Base-by-base conservation (phyloP, 2,797 vertebrate genomes). In the Nannoperca obscura region DNA sequence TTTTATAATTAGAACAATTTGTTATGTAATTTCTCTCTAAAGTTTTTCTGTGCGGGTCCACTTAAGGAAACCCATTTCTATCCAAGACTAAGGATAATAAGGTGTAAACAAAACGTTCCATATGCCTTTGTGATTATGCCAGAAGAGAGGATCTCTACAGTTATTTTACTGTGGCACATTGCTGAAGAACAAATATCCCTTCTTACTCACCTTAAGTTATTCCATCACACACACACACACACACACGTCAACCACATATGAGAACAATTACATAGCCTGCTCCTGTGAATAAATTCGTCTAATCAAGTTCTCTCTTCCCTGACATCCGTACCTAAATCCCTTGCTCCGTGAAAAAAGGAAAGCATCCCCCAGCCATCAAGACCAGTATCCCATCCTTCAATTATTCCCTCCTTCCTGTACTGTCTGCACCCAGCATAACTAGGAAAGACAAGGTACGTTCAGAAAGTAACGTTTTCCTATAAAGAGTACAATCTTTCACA, bases 241-340 rank as follows among this genome's bases (percentile, higher is more conserved):
- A 57, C 60, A 30, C 52, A 84, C 46, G 27, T 78, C 76, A 73
- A 17, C 64, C 49, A 47, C 91, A 92, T 86, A 87, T 92, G 91
- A 82, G 53, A 93, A 82, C 86, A 82, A 91, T 88, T 91, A 92
- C 83, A 86, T 47, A 86, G 76, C 57, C 57, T 81, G 80, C 89
- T 90, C 85, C 79, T 27, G 70, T 93, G 84, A 92, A 93, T 91
- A 89, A 89, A 91, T 91, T 74, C 86, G 86, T 71, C 87, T 68
- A 85, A 91, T 93, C 86, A 92, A 82, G 82, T 82, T 88, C 74
- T 80, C 78, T 87, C 74, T 84, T 88, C 78, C 70, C 71, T 89
- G 89, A 88, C 88, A 91, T 91, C 86, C 78, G 80, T 71, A 82
- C 80, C 84, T 86, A 85, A 89, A 90, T 86, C 82, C 86, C 70